Evolutionary conservation across 2,797 vertebrate species (phyloP).

Genomic region (Chaetophractus vellerosus): DNA sequence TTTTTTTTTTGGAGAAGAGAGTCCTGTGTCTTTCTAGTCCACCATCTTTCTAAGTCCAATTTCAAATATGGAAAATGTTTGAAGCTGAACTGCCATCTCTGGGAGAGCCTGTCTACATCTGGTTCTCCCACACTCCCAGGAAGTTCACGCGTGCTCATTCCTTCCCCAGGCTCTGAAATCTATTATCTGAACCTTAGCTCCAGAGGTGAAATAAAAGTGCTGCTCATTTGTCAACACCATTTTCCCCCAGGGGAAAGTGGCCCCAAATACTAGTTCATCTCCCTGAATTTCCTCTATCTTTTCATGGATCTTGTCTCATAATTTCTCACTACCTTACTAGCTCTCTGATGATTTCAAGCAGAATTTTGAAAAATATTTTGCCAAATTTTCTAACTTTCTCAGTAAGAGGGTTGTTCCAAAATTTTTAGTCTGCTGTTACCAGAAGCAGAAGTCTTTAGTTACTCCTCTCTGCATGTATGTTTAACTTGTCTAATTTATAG

Average conservation of each 20-base stretch:
- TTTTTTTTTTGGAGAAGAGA: no score
- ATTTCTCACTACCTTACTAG: neutral
- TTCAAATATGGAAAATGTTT: neutral
- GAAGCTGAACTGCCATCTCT: neutral
- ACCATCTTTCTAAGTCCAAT: no score
- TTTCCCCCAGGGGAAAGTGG: neutral
- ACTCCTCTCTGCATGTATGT: neutral
- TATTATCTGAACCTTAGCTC: neutral
- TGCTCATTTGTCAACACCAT: neutral
- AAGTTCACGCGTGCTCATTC: neutral
- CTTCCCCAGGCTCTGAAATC: no score
- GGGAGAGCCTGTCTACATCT: neutral
- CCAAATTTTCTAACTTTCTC: neutral
- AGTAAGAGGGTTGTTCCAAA: neutral
- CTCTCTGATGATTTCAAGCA: neutral
- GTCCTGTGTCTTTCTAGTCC: no score
- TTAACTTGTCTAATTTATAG: conserved; percentile 1
- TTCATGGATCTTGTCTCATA: neutral
- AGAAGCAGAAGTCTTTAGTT: neutral
- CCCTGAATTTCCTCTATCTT: neutral
- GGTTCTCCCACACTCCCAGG: neutral
- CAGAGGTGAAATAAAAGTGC: neutral
- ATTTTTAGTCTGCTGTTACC: neutral
- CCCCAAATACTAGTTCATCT: neutral
- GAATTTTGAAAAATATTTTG: neutral